Evolutionary conservation across 2,888 invertebrate species (phyloP).

Genomic region (Platycheirus albimanus): DNA sequence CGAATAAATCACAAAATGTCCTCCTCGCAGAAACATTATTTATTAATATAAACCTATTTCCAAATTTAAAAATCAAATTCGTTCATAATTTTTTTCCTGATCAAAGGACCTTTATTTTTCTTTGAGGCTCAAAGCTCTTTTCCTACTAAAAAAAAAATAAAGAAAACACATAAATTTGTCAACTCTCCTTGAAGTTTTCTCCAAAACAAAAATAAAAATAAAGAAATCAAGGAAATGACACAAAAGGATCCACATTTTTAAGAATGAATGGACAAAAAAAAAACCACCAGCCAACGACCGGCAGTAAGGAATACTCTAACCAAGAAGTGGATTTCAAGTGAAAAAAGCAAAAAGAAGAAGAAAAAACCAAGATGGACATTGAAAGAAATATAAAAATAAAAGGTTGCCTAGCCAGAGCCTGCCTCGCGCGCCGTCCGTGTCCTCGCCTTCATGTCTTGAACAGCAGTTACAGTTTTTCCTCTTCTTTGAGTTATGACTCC

Average conservation of each 20-base stretch:
- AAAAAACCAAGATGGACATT: constrained; percentile 22
- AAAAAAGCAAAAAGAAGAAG: constrained; percentile 25
- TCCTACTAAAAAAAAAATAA: constrained; percentile 32
- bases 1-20: not conserved
- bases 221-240: constrained; percentile 9
- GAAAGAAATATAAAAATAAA: not conserved
- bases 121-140: constrained; percentile 3
- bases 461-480: constrained; percentile 63
- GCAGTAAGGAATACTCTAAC: constrained; percentile 4
- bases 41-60: not conserved
- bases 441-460: constrained; percentile 55
- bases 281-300: constrained; percentile 22
- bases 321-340: constrained; percentile 56
- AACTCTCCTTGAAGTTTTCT: constrained; percentile 51
- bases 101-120: constrained; percentile 37
- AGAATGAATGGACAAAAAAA: constrained; percentile 5
- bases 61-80: constrained; percentile 27
- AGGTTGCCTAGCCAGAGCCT: not conserved
- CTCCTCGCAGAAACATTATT: not conserved
- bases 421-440: no score
- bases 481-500: constrained; percentile 61
- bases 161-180: constrained; percentile 63
- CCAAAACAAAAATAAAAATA: constrained; percentile 14
- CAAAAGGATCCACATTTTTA: constrained; percentile 35
- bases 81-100: constrained; percentile 27